A percentile compares a stretch with the other conserved stretches of the same genome.
These are phyloP conservation scores for Ferdinandea cuprea DNA, from an alignment of 2,888 invertebrate genomes.

Conservation along the genomic window DNA sequence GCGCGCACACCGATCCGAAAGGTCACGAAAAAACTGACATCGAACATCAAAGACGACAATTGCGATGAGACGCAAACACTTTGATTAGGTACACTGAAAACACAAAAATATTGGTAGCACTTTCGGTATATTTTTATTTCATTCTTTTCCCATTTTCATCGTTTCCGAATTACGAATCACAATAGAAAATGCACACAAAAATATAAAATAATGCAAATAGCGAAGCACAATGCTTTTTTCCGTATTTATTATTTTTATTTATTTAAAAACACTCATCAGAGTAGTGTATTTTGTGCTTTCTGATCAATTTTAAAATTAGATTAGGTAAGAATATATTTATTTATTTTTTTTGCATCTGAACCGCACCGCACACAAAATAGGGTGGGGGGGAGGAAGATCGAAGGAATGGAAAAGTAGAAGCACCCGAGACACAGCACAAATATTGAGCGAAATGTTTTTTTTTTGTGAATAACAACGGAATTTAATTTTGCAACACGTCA, in stretches of 20 bases:
- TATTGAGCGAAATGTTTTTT: constrained; percentile 20
- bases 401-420: constrained; percentile 46
- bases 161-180: neutral
- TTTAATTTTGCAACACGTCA: constrained; percentile 74
- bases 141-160: neutral
- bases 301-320: constrained; percentile 74
- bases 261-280: constrained; percentile 57
- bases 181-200: constrained; percentile 52
- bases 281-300: constrained; percentile 61
- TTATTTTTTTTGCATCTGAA: constrained; percentile 57
- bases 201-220: constrained; percentile 34
- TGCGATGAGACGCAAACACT: constrained; percentile 5
- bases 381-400: constrained; percentile 7
- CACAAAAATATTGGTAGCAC: constrained; percentile 46
- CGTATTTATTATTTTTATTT: constrained; percentile 49
- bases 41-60: neutral
- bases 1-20: constrained; percentile 17
- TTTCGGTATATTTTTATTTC: constrained; percentile 27
- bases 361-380: constrained; percentile 46
- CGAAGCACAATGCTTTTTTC: constrained; percentile 51
- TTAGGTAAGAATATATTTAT: constrained; percentile 64
- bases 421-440: constrained; percentile 45
- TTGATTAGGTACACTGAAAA: constrained; percentile 23
- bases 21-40: constrained; percentile 38
- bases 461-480: constrained; percentile 70